phyloP scores from a whole-genome alignment of 2,113 vertebrate species.

The Hemiscyllium ocellatum region DNA sequence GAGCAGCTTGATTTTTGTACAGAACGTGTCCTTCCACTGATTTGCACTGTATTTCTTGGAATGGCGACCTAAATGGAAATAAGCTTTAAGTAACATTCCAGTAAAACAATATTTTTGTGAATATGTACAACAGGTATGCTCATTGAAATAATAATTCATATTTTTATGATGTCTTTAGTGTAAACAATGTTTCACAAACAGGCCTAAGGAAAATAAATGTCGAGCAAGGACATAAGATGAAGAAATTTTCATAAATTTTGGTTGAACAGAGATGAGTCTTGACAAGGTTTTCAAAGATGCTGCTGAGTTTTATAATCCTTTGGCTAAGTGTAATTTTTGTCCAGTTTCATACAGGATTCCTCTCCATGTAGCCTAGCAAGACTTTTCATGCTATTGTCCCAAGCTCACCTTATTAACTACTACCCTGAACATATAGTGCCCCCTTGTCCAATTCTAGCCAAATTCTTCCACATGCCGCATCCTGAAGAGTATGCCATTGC shows the following conservation, averaged over 20 bases:
- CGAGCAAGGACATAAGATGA: not conserved
- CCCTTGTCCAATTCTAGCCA: too few relatives aligned
- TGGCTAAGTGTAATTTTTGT: too few relatives aligned
- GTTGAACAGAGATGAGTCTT: not conserved
- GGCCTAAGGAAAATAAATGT: not conserved
- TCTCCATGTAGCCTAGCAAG: too few relatives aligned
- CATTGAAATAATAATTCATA: not conserved
- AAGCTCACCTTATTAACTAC: too few relatives aligned
- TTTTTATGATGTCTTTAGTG: not conserved
- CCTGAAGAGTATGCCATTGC: too few relatives aligned
- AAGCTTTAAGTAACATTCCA: constrained; percentile 33
- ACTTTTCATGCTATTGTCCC: too few relatives aligned
- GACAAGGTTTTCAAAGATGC: not conserved
- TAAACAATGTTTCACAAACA: not conserved
- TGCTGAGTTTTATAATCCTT: too few relatives aligned
- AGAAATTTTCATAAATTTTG: not conserved
- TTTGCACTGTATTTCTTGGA: constrained; percentile 57
- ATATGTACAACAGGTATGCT: not conserved
- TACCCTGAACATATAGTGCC: too few relatives aligned
- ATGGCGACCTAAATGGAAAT: constrained; percentile 51
- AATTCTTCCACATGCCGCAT: too few relatives aligned
- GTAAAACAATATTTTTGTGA: not conserved
- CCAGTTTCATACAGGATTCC: too few relatives aligned
- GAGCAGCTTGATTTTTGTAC: constrained; percentile 46
- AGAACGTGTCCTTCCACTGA: constrained; percentile 61